Evolutionary conservation across 1,140 invertebrate genomes (phyloP).

Genomic region (Bombus cullumanus): DNA sequence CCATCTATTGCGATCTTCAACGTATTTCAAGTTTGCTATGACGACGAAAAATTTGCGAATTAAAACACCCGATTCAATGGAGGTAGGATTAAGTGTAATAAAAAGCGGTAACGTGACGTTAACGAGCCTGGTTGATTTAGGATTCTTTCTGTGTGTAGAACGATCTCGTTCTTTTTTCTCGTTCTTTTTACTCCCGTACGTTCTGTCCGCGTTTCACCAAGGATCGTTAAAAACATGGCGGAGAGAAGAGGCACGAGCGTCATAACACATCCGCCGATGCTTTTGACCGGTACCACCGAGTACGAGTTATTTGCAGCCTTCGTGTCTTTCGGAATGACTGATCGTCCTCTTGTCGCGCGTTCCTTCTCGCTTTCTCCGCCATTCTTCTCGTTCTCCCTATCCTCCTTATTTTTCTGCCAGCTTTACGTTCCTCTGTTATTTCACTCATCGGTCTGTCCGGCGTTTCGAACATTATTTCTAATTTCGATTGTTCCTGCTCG

Average conservation of each 20-base stretch:
- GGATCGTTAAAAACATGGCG: not conserved
- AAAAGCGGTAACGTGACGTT: constrained; percentile 26
- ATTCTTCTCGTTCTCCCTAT: not conserved
- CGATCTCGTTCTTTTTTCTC: not conserved
- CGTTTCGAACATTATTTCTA: not conserved
- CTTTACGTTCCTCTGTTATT: not conserved
- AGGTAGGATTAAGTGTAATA: constrained; percentile 5
- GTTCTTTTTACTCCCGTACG: not conserved
- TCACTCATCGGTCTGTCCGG: not conserved
- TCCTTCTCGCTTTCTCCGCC: not conserved
- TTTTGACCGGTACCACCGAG: constrained; percentile 22
- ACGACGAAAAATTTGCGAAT: not conserved
- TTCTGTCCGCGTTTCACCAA: not conserved
- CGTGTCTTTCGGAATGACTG: constrained; percentile 34
- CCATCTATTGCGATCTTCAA: not conserved
- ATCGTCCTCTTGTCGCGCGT: constrained; percentile 19
- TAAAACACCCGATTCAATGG: not conserved
- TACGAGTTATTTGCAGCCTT: constrained; percentile 28
- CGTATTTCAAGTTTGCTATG: not conserved
- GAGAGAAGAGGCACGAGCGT: not conserved
- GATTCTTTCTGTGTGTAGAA: not conserved
- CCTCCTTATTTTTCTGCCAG: not conserved
- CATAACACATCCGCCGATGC: constrained; percentile 27
- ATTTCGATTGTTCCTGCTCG: constrained; percentile 2
- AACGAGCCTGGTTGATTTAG: constrained; percentile 30